phyloP scores from a whole-genome alignment of 2,888 invertebrate genomes.

The Pherbina coryleti region DNA sequence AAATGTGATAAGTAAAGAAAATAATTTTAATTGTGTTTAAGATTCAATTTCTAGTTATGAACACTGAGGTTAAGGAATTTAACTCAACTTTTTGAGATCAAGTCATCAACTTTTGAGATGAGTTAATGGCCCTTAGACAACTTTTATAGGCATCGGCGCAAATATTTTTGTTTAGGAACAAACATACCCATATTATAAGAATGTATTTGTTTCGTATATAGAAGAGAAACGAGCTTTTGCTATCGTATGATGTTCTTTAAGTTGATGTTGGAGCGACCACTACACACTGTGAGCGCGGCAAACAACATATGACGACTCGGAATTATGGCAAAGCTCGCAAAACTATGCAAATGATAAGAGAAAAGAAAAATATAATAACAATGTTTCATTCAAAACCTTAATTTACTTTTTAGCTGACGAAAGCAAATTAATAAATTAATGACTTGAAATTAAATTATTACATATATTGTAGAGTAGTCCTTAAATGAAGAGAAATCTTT shows the following conservation, averaged over 20 bases:
- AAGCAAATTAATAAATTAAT: no score
- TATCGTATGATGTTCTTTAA: constrained; percentile 31
- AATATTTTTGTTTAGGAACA: neutral
- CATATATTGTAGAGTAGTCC: no score
- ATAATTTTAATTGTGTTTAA: no score
- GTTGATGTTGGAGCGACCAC: constrained; percentile 5
- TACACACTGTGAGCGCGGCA: neutral
- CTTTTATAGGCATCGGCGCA: neutral
- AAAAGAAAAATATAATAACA: neutral
- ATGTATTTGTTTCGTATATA: neutral
- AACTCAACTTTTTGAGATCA: no score
- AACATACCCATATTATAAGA: neutral
- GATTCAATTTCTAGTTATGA: no score
- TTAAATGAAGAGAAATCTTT: no score
- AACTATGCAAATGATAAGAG: neutral
- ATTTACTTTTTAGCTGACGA: no score
- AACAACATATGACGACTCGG: neutral
- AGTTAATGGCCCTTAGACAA: neutral
- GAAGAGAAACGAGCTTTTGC: constrained; percentile 12
- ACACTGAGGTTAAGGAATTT: no score
- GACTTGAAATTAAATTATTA: no score
- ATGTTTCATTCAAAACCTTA: neutral
- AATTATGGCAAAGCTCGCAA: constrained; percentile 1
- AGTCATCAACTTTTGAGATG: no score
- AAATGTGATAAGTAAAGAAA: no score